Conservation (phyloP, 2,113 vertebrate species). For the Turnix velox region DNA sequence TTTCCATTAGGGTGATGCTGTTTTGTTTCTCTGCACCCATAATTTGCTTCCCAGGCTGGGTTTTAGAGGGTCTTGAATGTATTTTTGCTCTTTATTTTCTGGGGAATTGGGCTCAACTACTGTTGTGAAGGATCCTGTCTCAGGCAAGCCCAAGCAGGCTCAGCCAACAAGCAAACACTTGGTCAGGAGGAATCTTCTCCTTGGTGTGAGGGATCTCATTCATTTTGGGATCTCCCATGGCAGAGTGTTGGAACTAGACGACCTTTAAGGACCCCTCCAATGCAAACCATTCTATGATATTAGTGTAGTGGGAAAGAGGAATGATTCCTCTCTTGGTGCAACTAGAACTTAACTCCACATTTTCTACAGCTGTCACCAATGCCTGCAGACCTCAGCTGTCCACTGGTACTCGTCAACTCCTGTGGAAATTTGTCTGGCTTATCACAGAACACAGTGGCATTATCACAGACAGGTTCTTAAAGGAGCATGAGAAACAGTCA, state of each 20-base stretch:
- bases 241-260: no score
- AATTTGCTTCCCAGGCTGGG: rapidly evolving
- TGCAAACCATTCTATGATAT: no score
- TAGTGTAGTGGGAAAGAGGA: neutral
- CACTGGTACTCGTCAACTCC: neutral
- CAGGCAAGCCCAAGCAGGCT: neutral
- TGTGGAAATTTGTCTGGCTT: neutral
- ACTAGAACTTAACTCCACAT: neutral
- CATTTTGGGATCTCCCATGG: no score
- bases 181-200: neutral
- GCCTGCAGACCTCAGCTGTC: no score
- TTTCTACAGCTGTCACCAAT: neutral
- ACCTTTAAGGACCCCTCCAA: no score
- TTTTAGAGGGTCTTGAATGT: neutral
- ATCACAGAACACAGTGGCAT: rapidly evolving
- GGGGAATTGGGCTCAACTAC: neutral
- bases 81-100: neutral
- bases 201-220: rapidly evolving
- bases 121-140: neutral
- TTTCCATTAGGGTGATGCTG: rapidly evolving
- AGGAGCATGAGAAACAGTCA: neutral
- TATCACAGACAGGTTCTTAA: neutral
- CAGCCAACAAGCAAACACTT: rapidly evolving
- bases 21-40: neutral
- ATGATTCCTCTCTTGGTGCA: neutral